Percentiles rank a stretch among this genome's conserved stretches.
Conservation (phyloP, 2,113 vertebrate genomes). For the Cyanocitta stelleri region DNA sequence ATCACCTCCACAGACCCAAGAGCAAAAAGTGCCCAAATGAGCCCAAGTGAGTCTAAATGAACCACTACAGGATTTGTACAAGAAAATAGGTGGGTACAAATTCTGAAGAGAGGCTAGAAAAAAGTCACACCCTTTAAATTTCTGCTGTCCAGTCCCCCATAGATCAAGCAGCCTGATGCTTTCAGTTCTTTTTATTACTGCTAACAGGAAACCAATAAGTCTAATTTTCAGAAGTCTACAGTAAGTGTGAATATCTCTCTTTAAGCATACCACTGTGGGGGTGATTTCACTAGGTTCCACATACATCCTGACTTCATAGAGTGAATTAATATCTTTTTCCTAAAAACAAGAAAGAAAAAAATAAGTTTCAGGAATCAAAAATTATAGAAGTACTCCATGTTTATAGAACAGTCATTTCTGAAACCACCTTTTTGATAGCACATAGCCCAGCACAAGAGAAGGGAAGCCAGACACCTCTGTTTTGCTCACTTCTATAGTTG, state of each 20-base stretch:
- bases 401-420: background rate
- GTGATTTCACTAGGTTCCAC: conserved; percentile 93
- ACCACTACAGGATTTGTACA: background rate
- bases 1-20: background rate
- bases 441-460: background rate
- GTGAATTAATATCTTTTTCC: conserved; percentile 82
- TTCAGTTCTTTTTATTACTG: background rate
- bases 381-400: background rate
- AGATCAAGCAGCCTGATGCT: background rate
- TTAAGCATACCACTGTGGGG: conserved; percentile 77
- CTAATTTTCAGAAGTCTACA: background rate
- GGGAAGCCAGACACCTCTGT: background rate
- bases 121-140: background rate
- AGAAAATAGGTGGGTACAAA: background rate
- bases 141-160: background rate
- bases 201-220: background rate
- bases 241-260: background rate
- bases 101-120: background rate
- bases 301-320: conserved; percentile 87
- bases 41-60: background rate
- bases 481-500: background rate
- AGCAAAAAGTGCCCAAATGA: background rate
- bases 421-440: background rate
- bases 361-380: background rate
- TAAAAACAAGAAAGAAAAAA: conserved; percentile 47